phyloP scores from a whole-genome alignment of 2,797 vertebrate genomes.

The Melanotaenia trifasciata region DNA sequence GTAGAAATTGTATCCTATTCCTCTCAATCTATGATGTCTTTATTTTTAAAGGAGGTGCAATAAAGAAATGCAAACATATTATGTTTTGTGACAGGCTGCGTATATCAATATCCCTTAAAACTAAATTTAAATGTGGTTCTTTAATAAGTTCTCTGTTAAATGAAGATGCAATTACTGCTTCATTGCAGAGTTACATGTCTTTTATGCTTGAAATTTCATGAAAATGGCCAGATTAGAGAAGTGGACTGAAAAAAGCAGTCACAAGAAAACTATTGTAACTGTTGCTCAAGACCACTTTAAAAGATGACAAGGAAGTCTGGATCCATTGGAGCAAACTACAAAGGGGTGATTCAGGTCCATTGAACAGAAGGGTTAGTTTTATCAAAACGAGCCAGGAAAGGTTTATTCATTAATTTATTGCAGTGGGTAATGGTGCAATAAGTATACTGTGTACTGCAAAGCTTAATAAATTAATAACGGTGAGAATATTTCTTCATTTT shows the following conservation, averaged over 20 bases:
- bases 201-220: background rate
- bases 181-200: background rate
- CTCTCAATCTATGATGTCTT: too few species aligned
- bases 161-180: too few species aligned
- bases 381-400: background rate
- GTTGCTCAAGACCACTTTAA: background rate
- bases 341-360: background rate
- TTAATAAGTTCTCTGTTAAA: background rate
- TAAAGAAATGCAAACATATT: too few species aligned
- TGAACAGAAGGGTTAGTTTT: background rate
- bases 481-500: background rate
- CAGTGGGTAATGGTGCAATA: too few species aligned
- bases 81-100: background rate
- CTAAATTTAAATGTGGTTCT: background rate
- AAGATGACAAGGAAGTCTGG: background rate
- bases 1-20: too few species aligned
- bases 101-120: background rate
- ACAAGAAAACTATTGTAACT: background rate
- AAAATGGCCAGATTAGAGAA: background rate
- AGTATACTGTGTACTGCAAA: too few species aligned
- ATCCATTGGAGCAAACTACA: background rate
- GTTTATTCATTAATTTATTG: too few species aligned
- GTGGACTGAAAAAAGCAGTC: background rate
- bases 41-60: too few species aligned
- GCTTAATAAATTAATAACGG: too few species aligned